Base-by-base conservation (phyloP, 2,888 invertebrate species). In the Drosophila lutescens region DNA sequence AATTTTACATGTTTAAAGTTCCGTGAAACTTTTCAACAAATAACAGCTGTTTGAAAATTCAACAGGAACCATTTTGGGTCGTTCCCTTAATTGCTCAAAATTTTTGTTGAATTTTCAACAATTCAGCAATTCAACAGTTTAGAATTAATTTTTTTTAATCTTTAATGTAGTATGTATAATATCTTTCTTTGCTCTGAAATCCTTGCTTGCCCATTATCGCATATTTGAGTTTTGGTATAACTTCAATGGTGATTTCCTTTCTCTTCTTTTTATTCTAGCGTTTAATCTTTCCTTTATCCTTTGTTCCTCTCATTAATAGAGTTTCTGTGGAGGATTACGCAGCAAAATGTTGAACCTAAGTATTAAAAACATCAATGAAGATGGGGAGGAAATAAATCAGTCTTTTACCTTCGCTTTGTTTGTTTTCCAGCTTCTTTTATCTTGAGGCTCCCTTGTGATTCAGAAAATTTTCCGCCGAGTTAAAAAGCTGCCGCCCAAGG, bases 361-460 rank as follows among this genome's bases (percentile, higher is more conserved):
- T 23, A 26, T 61, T 49, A 41, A 20, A 46, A 30, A 30, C 26
- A 41, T 41, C 12, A 41, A 17, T n/a, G 49, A 10, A 4, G 34
- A 23, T 15, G 34, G 26, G 36, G 9, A 23, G 9, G 17, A 47
- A 34, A 66, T 53, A 34, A 46, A 66, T 66, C 53, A 66, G 67
- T n/a, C 46, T 66, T 67, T 53, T 34, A 32, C 17, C 40, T 54
- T 36, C 23, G 34, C 34, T 30, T 54, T 54, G 63, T 62, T 62
- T 63, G 49, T 62, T 49, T 43, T 63, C 10, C 62, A 34, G 41
- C 49, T 63, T 49, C 63, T 49, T 61, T 62, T 41, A 49, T 47
- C 63, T 17, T 58, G 66, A 58, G 63, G 46, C 12, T 40, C 55
- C 56, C 55, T 47, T 40, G 15, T n/a, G 23, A 20, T n/a, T 34